phyloP scores from a whole-genome alignment of 1,140 invertebrate species.

The Mamestra configurata region DNA sequence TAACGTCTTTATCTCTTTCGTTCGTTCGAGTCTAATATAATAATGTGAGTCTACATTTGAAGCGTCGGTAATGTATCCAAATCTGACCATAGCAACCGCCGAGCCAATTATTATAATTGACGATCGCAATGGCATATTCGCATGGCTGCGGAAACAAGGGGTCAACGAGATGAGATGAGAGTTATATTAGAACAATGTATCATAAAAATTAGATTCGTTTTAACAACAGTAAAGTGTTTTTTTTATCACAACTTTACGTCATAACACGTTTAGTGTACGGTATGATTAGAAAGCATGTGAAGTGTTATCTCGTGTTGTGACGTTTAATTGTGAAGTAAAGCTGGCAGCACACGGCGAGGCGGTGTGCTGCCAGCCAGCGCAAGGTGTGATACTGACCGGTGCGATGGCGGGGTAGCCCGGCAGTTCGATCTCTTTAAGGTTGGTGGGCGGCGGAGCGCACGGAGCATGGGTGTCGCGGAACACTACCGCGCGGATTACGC shows the following conservation, averaged over 20 bases:
- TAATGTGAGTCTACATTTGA: background rate
- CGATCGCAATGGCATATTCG: constrained; percentile 72
- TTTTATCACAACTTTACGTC: constrained; percentile 29
- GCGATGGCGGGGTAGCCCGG: constrained; percentile 83
- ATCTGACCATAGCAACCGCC: constrained; percentile 59
- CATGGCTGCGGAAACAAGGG: constrained; percentile 56
- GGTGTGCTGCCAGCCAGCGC: constrained; percentile 33
- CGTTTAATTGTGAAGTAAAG: constrained; percentile 20
- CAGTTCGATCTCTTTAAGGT: constrained; percentile 84
- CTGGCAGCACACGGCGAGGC: constrained; percentile 42
- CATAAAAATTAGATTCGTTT: background rate
- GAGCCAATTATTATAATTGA: constrained; percentile 50
- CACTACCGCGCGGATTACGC: constrained; percentile 96
- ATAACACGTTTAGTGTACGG: background rate
- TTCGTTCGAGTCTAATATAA: background rate
- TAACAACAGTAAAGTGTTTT: background rate
- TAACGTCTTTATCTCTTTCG: background rate
- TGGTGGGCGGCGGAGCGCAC: constrained; percentile 89
- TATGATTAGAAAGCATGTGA: background rate
- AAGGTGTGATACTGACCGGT: constrained; percentile 79
- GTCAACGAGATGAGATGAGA: constrained; percentile 16
- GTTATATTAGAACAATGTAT: background rate
- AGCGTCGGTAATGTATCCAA: constrained; percentile 42
- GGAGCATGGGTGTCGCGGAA: constrained; percentile 93
- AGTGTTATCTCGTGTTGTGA: no score